Evolutionary conservation across 2,888 invertebrate species (phyloP).

Genomic region (Cantharis rustica): DNA sequence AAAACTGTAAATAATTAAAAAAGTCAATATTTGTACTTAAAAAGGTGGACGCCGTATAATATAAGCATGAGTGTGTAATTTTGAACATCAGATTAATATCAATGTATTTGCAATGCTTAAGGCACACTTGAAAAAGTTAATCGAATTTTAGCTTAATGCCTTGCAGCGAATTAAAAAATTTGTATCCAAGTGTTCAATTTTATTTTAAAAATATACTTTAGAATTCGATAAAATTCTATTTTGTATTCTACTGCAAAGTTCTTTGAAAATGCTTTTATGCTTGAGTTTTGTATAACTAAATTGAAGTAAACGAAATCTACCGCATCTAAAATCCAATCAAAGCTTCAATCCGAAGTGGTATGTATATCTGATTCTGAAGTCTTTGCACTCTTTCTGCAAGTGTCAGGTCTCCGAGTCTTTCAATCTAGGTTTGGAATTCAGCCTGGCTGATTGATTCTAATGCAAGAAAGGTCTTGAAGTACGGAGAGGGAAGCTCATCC

Average conservation of each 20-base stretch:
- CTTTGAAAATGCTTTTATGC: constrained; percentile 31
- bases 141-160: not conserved
- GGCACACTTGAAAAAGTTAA: not conserved
- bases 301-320: constrained; percentile 30
- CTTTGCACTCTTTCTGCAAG: constrained; percentile 43
- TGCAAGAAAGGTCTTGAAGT: constrained; percentile 31
- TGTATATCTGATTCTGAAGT: constrained; percentile 41
- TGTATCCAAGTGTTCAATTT: not conserved
- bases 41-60: not conserved
- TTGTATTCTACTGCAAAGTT: constrained; percentile 20
- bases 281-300: constrained; percentile 29
- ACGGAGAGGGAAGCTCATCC: constrained; percentile 45
- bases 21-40: not conserved
- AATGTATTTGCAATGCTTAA: not conserved
- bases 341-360: constrained; percentile 43
- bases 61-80: not conserved
- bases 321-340: constrained; percentile 48
- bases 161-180: not conserved
- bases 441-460: constrained; percentile 43
- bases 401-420: constrained; percentile 42
- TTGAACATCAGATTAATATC: not conserved
- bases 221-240: not conserved
- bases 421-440: constrained; percentile 39
- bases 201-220: not conserved
- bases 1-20: not conserved